Conservation (phyloP, 2,113 vertebrate genomes). For the Elanoides forficatus region DNA sequence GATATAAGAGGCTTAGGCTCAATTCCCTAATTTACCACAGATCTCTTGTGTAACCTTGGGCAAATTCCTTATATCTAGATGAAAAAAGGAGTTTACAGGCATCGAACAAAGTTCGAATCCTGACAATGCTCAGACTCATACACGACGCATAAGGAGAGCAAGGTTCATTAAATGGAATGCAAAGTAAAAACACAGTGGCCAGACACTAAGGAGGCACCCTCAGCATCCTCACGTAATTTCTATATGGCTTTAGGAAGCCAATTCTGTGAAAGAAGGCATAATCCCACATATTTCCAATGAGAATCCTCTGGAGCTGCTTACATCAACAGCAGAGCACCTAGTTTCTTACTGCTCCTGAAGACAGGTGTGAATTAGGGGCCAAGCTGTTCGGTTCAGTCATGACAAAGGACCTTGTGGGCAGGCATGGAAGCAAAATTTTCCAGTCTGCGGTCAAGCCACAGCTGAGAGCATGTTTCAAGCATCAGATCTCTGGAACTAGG, state of each 20-base stretch:
- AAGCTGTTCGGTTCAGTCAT: neutral
- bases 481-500: neutral
- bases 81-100: neutral
- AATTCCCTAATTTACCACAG: neutral
- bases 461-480: neutral
- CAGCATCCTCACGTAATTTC: neutral
- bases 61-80: constrained; percentile 3
- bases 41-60: neutral
- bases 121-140: neutral
- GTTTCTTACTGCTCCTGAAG: neutral
- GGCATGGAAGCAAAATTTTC: neutral
- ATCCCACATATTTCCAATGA: neutral
- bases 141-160: neutral
- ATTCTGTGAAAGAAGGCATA: neutral
- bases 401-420: neutral
- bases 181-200: neutral
- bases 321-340: neutral
- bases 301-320: neutral
- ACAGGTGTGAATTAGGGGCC: neutral
- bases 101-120: neutral
- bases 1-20: constrained; percentile 27
- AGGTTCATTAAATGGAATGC: neutral
- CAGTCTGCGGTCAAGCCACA: neutral
- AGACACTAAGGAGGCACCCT: neutral
- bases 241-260: neutral